These are phyloP conservation scores for Clarias batrachus DNA, from an alignment of 2,113 vertebrate species.

Conservation along the genomic window DNA sequence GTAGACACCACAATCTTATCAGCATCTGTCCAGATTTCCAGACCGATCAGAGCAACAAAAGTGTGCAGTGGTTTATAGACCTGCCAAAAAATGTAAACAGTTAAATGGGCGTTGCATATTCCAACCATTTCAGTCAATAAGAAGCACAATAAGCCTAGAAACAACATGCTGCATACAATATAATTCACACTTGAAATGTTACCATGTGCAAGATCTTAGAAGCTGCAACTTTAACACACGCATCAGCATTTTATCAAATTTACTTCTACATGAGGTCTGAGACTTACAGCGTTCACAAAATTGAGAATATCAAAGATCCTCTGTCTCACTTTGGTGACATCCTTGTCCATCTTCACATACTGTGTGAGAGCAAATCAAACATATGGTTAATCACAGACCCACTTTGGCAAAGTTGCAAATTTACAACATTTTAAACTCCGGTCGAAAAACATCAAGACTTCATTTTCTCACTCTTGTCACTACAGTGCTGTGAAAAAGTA, in stretches of 20 bases:
- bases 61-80: constrained; percentile 64
- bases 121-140: no score
- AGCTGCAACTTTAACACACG: background rate
- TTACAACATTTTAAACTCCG: background rate
- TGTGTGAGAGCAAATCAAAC: constrained; percentile 51
- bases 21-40: constrained; percentile 82
- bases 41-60: constrained; percentile 80
- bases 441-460: background rate
- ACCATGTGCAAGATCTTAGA: background rate
- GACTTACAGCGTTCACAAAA: constrained; percentile 84
- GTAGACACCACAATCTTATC: constrained; percentile 74
- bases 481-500: background rate
- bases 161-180: background rate
- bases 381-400: background rate
- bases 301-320: constrained; percentile 84
- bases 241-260: background rate
- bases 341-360: constrained; percentile 75
- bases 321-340: constrained; percentile 66
- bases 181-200: background rate
- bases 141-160: background rate
- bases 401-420: background rate
- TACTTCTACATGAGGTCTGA: background rate
- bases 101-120: background rate
- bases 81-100: constrained; percentile 18
- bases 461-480: background rate